These are phyloP conservation scores for Oreotrochilus melanogaster DNA, from an alignment of 2,113 vertebrate species.

Conservation along the genomic window DNA sequence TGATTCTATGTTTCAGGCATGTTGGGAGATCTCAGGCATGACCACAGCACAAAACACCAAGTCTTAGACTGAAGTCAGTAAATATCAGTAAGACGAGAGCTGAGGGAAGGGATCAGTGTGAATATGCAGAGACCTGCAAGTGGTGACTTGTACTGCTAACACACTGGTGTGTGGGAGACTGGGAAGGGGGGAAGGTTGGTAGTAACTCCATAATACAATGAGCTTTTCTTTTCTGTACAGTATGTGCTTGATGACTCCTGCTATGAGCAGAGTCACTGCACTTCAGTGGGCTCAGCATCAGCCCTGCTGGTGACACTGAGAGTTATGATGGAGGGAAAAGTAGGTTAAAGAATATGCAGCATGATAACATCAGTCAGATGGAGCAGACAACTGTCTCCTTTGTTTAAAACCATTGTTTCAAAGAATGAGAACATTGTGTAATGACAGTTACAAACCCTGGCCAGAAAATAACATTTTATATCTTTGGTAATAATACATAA, in stretches of 20 bases:
- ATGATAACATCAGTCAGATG: not conserved
- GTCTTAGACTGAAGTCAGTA: not conserved
- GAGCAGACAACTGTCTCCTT: not conserved
- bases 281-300: not conserved
- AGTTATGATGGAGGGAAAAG: not conserved
- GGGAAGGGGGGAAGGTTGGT: not conserved
- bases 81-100: not conserved
- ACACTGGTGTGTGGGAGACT: not conserved
- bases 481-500: not conserved
- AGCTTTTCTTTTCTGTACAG: not conserved
- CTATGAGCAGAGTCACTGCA: not conserved
- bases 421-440: not conserved
- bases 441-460: not conserved
- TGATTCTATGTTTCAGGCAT: not conserved
- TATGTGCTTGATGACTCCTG: not conserved
- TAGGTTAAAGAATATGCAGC: not conserved
- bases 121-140: not conserved
- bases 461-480: not conserved
- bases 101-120: not conserved
- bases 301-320: not conserved
- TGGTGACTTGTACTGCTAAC: not conserved
- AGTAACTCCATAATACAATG: not conserved
- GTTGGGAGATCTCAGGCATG: not conserved
- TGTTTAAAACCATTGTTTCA: not conserved
- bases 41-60: not conserved